Evolutionary conservation across 2,113 vertebrate genomes (phyloP), one percentile per base, ranked within the genome.

Genomic region (Alaudala cheleensis): DNA sequence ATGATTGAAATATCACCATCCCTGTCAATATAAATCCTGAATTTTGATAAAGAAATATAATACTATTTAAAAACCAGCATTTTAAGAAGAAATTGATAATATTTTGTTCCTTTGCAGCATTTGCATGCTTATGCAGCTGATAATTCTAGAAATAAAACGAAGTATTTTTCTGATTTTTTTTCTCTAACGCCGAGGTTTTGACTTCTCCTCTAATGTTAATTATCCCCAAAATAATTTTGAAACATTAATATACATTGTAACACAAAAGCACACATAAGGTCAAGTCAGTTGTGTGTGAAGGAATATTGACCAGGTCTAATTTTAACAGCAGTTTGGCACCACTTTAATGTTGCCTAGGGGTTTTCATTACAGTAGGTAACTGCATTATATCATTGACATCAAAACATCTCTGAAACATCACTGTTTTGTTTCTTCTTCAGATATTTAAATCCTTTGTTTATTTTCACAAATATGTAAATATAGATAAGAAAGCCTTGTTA

Each of bases 311-410:
- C 88, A 94, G 89, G 90, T 94, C 79, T 97, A 87, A 91, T 96
- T 97, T 96, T 73, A 96, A 97, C 69, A 93, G 82, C 37, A 91
- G 84, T 37, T 91, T 91, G 67, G 74, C 80, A 93, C 34, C 73
- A 73, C 9, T 90, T 95, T 90, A 88, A 88, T 74, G 88, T 78
- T 88, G 90, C 42, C 86, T 88, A 57, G 81, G 66, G 87, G 60
- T 92, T 81, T 89, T 96, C 88, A 90, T 62, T 88, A 90, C 81
- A 76, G 74, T 76, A 60, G 81, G 95, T 92, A 96, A 88, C 51
- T 83, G 40, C 7, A 78, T 92, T 89, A 53, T 67, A 93, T 83
- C 86, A 94, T 21, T 91, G 80, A 93, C 54, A 92, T 92, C 24
- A 93, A 93, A 96, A 84, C 67, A 70, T 45, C 21, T 90, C 49